Evolutionary conservation across 2,888 invertebrate species (phyloP).

Genomic region (Ganaspis brasiliensis): DNA sequence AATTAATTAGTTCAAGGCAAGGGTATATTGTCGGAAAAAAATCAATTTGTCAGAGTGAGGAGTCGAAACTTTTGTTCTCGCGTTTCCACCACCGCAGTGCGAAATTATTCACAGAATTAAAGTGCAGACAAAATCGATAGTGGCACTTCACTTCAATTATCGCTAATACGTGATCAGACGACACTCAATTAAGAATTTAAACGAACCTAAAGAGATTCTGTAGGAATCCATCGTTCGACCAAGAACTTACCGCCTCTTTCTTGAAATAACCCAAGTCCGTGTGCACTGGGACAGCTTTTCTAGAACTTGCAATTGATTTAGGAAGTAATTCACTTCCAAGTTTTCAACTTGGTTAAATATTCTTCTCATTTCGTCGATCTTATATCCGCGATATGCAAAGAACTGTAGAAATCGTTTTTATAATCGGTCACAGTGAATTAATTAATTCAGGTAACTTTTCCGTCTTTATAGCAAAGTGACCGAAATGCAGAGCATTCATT

Average conservation of each 20-base stretch:
- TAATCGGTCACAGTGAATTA: neutral
- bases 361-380: neutral
- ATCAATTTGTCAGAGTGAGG: constrained; percentile 6
- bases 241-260: constrained; percentile 24
- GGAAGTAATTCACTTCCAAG: constrained; percentile 32
- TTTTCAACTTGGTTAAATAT: constrained; percentile 33
- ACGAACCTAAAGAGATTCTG: constrained; percentile 27
- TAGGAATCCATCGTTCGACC: constrained; percentile 28
- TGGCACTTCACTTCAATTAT: constrained; percentile 38
- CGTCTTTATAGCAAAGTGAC: no score
- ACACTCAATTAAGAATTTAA: constrained; percentile 42
- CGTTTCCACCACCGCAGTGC: neutral
- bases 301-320: constrained; percentile 34
- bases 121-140: constrained; percentile 43
- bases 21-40: constrained; percentile 3
- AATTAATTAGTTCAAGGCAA: constrained; percentile 19
- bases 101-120: constrained; percentile 32
- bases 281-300: constrained; percentile 26
- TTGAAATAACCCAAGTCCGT: constrained; percentile 14
- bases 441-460: neutral
- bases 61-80: constrained; percentile 20
- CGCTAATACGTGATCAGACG: constrained; percentile 37
- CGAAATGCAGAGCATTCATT: no score
- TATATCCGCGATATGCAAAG: neutral
- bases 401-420: neutral